These are phyloP conservation scores for Diplodus sargus DNA, from an alignment of 2,797 vertebrate genomes.

Conservation along the genomic window DNA sequence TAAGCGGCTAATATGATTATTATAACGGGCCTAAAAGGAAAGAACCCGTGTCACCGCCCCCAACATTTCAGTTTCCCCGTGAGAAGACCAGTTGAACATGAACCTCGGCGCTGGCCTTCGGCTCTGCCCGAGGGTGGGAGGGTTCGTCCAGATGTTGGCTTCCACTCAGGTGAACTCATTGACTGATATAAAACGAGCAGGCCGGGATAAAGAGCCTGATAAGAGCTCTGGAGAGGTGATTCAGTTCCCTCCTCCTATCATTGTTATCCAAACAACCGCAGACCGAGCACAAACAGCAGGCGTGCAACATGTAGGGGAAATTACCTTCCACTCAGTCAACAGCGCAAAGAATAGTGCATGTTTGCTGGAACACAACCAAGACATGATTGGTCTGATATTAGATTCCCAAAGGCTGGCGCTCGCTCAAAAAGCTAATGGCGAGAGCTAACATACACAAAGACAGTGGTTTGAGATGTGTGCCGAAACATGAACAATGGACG, in stretches of 20 bases:
- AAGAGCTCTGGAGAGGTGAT: constrained; percentile 43
- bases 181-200: constrained; percentile 21
- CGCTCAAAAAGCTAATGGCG: not conserved
- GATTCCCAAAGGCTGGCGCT: not conserved
- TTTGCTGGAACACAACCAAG: constrained; percentile 35
- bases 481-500: not conserved
- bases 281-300: constrained; percentile 30
- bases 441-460: not conserved
- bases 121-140: not conserved
- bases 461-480: not conserved
- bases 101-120: constrained; percentile 12
- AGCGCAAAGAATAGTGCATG: constrained; percentile 18
- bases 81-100: constrained; percentile 15
- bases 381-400: constrained; percentile 25
- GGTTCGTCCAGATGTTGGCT: constrained; percentile 36
- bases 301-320: constrained; percentile 49
- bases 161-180: constrained; percentile 50
- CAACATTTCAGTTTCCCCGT: constrained; percentile 22
- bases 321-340: constrained; percentile 50
- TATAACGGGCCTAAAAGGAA: not conserved
- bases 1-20: no score
- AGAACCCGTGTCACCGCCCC: not conserved
- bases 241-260: constrained; percentile 43
- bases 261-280: constrained; percentile 48
- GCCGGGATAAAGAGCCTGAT: constrained; percentile 33